phyloP scores from a whole-genome alignment of 2,113 vertebrate species.

The Amphiprion ocellaris region DNA sequence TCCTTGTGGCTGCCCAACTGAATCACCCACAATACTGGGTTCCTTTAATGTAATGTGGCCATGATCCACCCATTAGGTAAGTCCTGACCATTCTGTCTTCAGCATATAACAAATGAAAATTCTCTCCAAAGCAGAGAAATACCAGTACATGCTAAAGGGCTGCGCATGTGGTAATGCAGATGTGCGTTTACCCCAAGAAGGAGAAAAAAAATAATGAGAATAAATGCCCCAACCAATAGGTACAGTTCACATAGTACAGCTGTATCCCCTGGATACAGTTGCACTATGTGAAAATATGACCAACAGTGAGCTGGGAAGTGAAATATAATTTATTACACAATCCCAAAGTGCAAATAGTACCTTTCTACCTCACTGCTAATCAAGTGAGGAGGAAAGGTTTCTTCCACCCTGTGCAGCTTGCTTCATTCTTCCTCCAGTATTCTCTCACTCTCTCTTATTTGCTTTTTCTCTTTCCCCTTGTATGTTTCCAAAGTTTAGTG shows the following conservation, averaged over 20 bases:
- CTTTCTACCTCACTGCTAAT: constrained; percentile 34
- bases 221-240: not conserved
- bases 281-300: not conserved
- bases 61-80: not conserved
- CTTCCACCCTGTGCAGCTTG: not conserved
- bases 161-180: not conserved
- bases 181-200: not conserved
- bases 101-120: not conserved
- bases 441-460: not conserved
- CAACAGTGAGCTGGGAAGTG: not conserved
- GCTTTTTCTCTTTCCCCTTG: no score
- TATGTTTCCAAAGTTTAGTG: not conserved
- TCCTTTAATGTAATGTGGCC: not conserved
- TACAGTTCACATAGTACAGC: no score
- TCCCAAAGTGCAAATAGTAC: constrained; percentile 20
- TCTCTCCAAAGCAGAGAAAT: constrained; percentile 6
- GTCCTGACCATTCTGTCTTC: not conserved
- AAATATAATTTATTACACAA: constrained; percentile 2
- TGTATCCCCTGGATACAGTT: not conserved
- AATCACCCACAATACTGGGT: not conserved
- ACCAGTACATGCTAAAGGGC: not conserved
- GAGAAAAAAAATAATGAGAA: fast-evolving
- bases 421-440: not conserved
- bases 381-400: constrained; percentile 8
- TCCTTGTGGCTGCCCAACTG: not conserved